These are phyloP conservation scores for Thaumetopoea pityocampa DNA, from an alignment of 1,140 invertebrate genomes.

Conservation along the genomic window DNA sequence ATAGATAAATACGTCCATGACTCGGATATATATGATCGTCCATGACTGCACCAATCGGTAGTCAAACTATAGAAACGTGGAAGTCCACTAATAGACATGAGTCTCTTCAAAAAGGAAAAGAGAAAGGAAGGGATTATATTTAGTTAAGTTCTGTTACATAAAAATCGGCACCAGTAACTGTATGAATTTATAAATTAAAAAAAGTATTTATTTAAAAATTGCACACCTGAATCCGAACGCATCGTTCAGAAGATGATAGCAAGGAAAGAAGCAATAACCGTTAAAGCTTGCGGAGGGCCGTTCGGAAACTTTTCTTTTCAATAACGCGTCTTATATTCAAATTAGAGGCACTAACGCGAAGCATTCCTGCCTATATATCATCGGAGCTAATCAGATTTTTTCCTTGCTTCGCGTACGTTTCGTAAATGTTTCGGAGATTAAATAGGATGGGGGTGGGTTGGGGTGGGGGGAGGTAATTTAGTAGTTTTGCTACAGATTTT, in stretches of 20 bases:
- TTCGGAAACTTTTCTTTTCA: conserved; percentile 71
- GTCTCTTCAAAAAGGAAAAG: too few species aligned
- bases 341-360: conserved; percentile 65
- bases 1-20: too few species aligned
- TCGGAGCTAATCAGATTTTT: conserved; percentile 72
- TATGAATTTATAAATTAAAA: too few species aligned
- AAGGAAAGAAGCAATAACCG: conserved; percentile 68
- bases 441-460: conserved; percentile 35
- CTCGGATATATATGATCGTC: too few species aligned
- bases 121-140: conserved; percentile 2
- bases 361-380: conserved; percentile 66
- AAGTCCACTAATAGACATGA: too few species aligned
- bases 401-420: conserved; percentile 43
- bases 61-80: too few species aligned
- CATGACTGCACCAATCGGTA: too few species aligned
- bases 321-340: conserved; percentile 75
- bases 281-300: conserved; percentile 63
- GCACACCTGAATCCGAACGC: conserved; percentile 54
- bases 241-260: conserved; percentile 56
- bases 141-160: too few species aligned
- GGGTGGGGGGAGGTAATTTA: conserved; percentile 33
- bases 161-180: too few species aligned
- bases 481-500: conserved; percentile 26
- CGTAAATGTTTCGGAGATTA: conserved; percentile 45
- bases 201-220: conserved; percentile 27